Evolutionary conservation across 2,888 invertebrate species (phyloP), one percentile per base, ranked within the genome.

Genomic region (Gonocerus acuteangulatus): DNA sequence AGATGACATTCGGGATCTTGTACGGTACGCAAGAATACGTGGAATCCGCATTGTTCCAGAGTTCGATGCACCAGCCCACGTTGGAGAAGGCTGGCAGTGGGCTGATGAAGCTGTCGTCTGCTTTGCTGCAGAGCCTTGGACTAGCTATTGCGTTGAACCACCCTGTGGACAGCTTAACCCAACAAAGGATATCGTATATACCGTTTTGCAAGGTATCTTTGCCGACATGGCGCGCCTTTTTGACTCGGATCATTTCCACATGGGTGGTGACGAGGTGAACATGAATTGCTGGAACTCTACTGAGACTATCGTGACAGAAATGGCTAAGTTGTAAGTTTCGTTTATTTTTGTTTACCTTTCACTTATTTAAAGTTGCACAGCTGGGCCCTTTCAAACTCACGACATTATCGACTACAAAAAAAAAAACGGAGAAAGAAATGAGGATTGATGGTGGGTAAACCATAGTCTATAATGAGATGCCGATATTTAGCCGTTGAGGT

Each of bases 21-120:
- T 80, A 4, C 63, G 74, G 74, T 93, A 88, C 72, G 94, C 89
- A 0, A 80, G 83, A 65, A 72, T 83, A 1, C 79, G 92, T 27
- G 95, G 95, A 1, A 83, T 95, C 7, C 79, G 92, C 36, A 82
- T 95, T 0, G 79, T 95, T 23, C 82, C 94, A 1, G 95, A 95
- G 77, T 82, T 94, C 39, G 94, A 94, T 73, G 85, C 89, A 3
- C 95, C 95, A 0, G 85, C 90, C 4, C 90, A 92, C 72, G 84
- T 87, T 0, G 70, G 70, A 15, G 85, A 84, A 67, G 90, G 90
- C 0, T 90, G 89, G 89, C 86, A 89, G 71, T 77, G 76, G 9
- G 80, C 80, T 0, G 71, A 83, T 51, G 85, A 85, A 19, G 75
- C 86, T 59, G 81, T 81, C 1, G 82, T 85, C 9, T 86, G 85